Evolutionary conservation across 2,888 invertebrate species (phyloP), one percentile per base, ranked within the genome.

Genomic region (Punctoribates punctum): DNA sequence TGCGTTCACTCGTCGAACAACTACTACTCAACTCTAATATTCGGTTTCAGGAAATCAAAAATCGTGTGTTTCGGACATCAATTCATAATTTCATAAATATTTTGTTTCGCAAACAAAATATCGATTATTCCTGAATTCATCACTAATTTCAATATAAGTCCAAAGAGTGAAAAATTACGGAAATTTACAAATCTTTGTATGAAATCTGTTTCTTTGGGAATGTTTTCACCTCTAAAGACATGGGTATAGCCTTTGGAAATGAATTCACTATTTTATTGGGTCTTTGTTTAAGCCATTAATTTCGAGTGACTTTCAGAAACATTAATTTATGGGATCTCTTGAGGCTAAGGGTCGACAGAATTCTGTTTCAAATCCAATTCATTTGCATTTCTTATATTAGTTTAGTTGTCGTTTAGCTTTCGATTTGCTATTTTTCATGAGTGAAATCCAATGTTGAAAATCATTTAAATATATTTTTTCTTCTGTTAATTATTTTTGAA

Each of bases 1-100:
- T 29, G 3, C 17, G 27, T 67, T 27, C n/a, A 67, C 38, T 67
- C 20, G 38, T 67, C 38, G 29, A 20, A 67, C 65, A 67, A 67
- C 65, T 67, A 67, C 25, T 20, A 20, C 65, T 20, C 38, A 60
- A 60, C 27, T 27, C 13, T 60, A 13, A 60, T 60, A 60, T 27
- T 23, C 29, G 27, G 60, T 60, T 60, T 60, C 60, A 60, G 60
- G 60, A 60, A 60, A 60, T 60, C 25, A 23, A 60, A 60, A 60
- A 29, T 60, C 60, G 60, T 60, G 60, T 60, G n/a, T 60, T 60
- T 60, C 15, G 60, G 60, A 60, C 60, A 60, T 42, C 42, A 42
- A 42, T 42, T 9, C 42, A 42, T n/a, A 42, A 42, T 42, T 34
- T 42, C 42, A 42, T 42, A 42, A 42, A 13, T 42, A 42, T 42